Evolutionary conservation across 1,140 invertebrate species (phyloP), one percentile per base, ranked within the genome.

Genomic region (Nomia melanderi): DNA sequence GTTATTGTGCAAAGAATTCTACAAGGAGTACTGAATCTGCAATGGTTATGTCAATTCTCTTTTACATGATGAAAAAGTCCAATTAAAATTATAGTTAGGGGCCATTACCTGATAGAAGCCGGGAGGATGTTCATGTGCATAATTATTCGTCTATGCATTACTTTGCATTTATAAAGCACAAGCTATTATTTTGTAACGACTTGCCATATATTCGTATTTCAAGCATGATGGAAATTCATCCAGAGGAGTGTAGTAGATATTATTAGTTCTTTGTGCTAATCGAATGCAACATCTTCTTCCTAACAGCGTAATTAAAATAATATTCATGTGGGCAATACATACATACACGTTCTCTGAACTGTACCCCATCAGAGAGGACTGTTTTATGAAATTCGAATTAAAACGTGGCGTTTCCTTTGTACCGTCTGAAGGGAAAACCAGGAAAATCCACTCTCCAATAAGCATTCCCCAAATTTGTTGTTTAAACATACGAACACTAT

Each of bases 331-430:
- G 27, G 33, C 12, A 60, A 60, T 59, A 64, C 63, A 78, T 59
- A 64, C 63, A 78, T 74, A 73, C 33, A 50, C 57, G 39, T 29
- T 31, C 41, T 54, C 7, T 33, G 53, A 9, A 74, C n/a, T 12
- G 17, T 20, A 56, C 41, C 63, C 50, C 56, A 23, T 57, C 12
- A 66, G 23, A 66, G 56, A 50, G 5, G 29, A 39, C 25, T 69
- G 17, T n/a, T 39, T 29, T 50, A 71, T n/a, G 25, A 14, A 69
- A 63, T 23, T 2, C 33, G 25, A 39, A 12, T 50, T 62, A 7
- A 20, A 1, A 1, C 44, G 23, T 23, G 29, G 39, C 17, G 53
- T 57, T 74, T 62, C 17, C 44, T 80, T 59, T n/a, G 44, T 6
- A 41, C 1, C 41, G 47, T 64, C 67, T 60, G 59, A 76, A 64